Base-by-base conservation (phyloP, 1,140 invertebrate species). In the Frieseomelitta varia region DNA sequence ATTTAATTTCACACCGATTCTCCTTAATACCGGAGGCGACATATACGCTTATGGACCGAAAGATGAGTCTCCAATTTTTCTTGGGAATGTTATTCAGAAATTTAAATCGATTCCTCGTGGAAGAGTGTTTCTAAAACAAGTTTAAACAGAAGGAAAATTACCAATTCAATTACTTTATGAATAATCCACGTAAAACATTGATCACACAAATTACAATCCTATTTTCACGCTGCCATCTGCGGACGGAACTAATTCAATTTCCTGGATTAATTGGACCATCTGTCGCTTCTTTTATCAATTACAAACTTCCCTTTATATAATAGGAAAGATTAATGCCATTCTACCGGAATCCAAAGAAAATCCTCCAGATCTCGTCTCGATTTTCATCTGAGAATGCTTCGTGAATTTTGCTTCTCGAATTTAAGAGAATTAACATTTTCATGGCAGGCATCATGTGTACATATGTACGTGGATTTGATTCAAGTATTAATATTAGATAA, bases 201-300 rank as follows among this genome's bases (percentile, higher is more conserved):
- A 69, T 69, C 34, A 24, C 1, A 24, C 34, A 47, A 69, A 69
- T 69, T 69, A 69, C 67, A 69, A 69, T 14, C 34, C 34, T 69
- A 69, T 39, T 69, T 69, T 30, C 34, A 47, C 21, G 21, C 67
- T 69, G 21, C 67, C 67, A 69, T 69, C 67, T 47, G 67, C 34
- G 67, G 67, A 39, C 67, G 21, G 21, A 69, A 69, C 67, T 69
- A 69, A 69, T 69, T 69, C 30, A 69, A 69, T 69, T 24, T 39
- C 34, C 21, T 3, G 67, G 67, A 67, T 67, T 67, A 67, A 67
- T 67, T 67, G 27, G 14, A 39, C 67, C 67, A 69, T 69, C 67
- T 47, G 67, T 69, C 67, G 67, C 34, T 69, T 69, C 67, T 34
- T 69, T 69, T 69, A 39, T 69, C 67, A 69, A 69, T 69, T 69